Percentiles rank a stretch among this genome's conserved stretches.
These are phyloP conservation scores for Frankliniella fusca DNA, from an alignment of 2,888 invertebrate species.

Conservation along the genomic window DNA sequence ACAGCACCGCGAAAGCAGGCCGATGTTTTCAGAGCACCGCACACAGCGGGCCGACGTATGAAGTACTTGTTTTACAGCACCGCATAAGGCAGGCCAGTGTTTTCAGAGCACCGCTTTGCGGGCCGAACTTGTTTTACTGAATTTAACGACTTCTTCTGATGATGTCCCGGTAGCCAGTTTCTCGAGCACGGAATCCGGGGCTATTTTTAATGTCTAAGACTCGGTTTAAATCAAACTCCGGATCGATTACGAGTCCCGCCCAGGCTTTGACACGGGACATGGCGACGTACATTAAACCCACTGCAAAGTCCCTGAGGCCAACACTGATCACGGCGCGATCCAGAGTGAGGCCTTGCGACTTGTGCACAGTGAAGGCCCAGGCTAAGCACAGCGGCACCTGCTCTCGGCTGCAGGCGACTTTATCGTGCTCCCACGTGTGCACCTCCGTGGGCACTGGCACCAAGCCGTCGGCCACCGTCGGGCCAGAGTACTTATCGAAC, in stretches of 20 bases:
- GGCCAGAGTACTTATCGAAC: neutral
- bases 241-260: neutral
- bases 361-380: too few species aligned
- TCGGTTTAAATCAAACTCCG: neutral
- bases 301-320: neutral
- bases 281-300: neutral
- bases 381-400: neutral
- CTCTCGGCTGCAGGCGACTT: neutral
- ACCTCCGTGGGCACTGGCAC: neutral
- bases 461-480: neutral
- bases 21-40: too few species aligned
- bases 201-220: too few species aligned
- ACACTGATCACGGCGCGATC: neutral
- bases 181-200: too few species aligned
- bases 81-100: too few species aligned
- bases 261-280: neutral
- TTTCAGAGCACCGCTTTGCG: too few species aligned
- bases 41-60: too few species aligned
- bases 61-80: too few species aligned
- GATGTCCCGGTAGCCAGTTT: too few species aligned
- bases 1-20: too few species aligned
- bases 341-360: neutral
- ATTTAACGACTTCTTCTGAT: too few species aligned
- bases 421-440: neutral
- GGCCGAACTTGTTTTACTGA: too few species aligned